phyloP scores from a whole-genome alignment of 2,888 invertebrate species.

The Choristoneura rosaceana region DNA sequence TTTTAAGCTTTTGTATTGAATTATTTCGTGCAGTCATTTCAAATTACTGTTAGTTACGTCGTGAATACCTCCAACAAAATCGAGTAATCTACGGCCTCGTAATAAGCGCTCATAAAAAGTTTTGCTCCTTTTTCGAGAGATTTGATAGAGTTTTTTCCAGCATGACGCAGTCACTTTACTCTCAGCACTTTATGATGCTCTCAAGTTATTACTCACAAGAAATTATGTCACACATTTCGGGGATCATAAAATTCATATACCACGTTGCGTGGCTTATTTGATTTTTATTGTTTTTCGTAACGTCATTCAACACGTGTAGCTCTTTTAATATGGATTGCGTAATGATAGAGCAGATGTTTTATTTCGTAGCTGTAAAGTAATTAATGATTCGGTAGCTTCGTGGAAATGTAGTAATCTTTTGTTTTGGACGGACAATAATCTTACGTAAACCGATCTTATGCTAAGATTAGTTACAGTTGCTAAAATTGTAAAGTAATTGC shows the following conservation, averaged over 20 bases:
- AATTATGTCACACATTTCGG: constrained; percentile 58
- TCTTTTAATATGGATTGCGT: constrained; percentile 51
- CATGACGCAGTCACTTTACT: constrained; percentile 25
- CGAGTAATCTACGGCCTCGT: constrained; percentile 28
- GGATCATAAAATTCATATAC: constrained; percentile 42
- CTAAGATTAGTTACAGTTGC: constrained; percentile 1
- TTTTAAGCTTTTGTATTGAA: neutral
- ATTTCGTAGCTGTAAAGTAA: constrained; percentile 64
- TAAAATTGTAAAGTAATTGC: constrained; percentile 13
- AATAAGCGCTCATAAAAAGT: constrained; percentile 34
- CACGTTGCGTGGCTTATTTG: constrained; percentile 54
- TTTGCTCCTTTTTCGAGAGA: constrained; percentile 30
- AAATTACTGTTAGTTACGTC: constrained; percentile 29
- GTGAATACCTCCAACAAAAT: constrained; percentile 14
- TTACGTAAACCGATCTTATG: constrained; percentile 10
- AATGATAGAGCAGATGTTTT: constrained; percentile 65
- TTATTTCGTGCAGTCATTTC: constrained; percentile 22
- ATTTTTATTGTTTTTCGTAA: constrained; percentile 63
- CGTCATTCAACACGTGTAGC: constrained; percentile 52
- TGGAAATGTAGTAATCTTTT: constrained; percentile 31
- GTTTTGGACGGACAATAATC: constrained; percentile 1
- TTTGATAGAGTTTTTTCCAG: constrained; percentile 28
- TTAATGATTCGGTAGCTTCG: constrained; percentile 47
- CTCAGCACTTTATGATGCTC: constrained; percentile 51
- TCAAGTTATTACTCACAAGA: constrained; percentile 53